Evolutionary conservation across 2,888 invertebrate species (phyloP).

Genomic region (Caenorhabditis doughertyi): DNA sequence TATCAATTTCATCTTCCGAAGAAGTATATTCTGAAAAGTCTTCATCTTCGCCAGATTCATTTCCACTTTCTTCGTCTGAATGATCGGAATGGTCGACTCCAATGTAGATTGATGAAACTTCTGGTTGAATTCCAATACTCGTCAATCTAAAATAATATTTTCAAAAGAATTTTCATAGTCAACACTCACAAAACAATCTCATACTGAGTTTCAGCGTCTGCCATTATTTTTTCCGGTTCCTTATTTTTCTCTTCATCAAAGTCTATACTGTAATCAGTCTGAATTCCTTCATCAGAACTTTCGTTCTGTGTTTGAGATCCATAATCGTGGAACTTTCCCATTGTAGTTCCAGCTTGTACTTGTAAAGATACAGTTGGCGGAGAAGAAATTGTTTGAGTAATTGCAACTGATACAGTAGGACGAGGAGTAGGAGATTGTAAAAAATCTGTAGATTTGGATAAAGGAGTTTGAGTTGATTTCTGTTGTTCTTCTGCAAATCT

Average conservation of each 20-base stretch:
- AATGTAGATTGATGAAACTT: conserved; percentile 74
- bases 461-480: conserved; percentile 27
- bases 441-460: conserved; percentile 55
- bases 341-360: conserved; percentile 54
- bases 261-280: conserved; percentile 57
- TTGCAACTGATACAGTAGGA: conserved; percentile 24
- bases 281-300: conserved; percentile 68
- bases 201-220: conserved; percentile 47
- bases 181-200: conserved; percentile 30
- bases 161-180: background rate
- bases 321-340: conserved; percentile 53
- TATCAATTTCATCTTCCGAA: conserved; percentile 8
- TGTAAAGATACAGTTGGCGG: conserved; percentile 20
- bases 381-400: conserved; percentile 18
- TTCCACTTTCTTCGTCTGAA: conserved; percentile 54
- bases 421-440: conserved; percentile 38
- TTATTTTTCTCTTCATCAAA: conserved; percentile 22
- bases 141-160: conserved; percentile 36
- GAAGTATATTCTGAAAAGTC: conserved; percentile 20
- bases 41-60: conserved; percentile 35
- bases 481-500: conserved; percentile 50
- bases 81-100: conserved; percentile 29
- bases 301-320: conserved; percentile 56
- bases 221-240: conserved; percentile 29
- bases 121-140: conserved; percentile 77